phyloP scores from a whole-genome alignment of 1,140 invertebrate species.

The Penaeus japonicus region DNA sequence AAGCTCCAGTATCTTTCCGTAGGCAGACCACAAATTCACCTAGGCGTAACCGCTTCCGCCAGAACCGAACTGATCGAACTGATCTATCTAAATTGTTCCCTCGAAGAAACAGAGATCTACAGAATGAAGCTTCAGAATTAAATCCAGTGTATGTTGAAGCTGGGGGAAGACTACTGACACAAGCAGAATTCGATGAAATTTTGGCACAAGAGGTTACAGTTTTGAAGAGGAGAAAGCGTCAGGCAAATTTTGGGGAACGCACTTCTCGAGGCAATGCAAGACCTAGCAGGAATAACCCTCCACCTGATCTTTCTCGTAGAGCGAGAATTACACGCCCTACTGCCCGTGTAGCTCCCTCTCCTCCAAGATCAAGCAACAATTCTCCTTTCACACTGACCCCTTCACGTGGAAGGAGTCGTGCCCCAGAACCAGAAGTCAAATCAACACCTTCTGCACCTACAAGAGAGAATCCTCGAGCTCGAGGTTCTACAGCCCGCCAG shows the following conservation, averaged over 20 bases:
- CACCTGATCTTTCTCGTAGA: not conserved
- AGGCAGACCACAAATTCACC: conserved; percentile 27
- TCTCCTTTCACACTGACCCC: not conserved
- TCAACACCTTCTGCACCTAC: not conserved
- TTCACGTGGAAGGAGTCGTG: too few relatives aligned
- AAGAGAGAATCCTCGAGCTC: not conserved
- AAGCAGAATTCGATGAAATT: conserved; percentile 9
- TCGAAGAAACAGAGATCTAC: conserved; percentile 52
- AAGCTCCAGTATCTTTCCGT: not conserved
- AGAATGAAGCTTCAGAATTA: conserved; percentile 35
- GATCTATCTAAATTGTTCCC: conserved; percentile 52
- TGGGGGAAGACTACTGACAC: conserved; percentile 18
- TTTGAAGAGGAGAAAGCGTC: conserved; percentile 37
- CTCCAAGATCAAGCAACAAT: not conserved
- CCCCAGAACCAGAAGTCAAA: too few relatives aligned
- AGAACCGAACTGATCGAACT: conserved; percentile 39
- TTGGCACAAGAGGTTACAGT: conserved; percentile 11
- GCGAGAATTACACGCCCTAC: not conserved
- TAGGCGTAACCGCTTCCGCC: conserved; percentile 39
- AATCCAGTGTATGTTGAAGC: conserved; percentile 40
- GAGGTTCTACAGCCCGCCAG: not conserved
- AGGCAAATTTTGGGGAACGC: conserved; percentile 46
- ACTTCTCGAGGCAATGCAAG: conserved; percentile 40
- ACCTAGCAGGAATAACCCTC: not conserved
- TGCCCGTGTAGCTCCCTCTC: not conserved